Percentiles rank a stretch among this genome's conserved stretches.
phyloP scores from a whole-genome alignment of 2,888 invertebrate species.

The Lasioglossum lativentre region DNA sequence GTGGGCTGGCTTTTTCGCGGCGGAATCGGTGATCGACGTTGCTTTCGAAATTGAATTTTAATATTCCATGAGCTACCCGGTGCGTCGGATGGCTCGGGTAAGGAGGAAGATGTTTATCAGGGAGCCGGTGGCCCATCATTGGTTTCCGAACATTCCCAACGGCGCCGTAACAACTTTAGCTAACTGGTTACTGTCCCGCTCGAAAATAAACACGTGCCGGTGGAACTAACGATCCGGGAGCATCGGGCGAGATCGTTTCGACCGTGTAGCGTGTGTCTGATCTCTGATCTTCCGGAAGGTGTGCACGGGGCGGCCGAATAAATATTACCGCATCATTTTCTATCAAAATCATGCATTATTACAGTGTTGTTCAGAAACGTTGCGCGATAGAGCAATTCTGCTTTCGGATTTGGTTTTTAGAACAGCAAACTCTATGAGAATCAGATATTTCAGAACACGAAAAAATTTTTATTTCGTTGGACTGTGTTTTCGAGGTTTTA shows the following conservation, averaged over 20 bases:
- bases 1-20: not conserved
- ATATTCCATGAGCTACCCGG: slow-evolving; percentile 36
- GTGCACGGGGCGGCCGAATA: not conserved
- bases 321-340: not conserved
- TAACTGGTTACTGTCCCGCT: not conserved
- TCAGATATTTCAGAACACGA: too few relatives aligned
- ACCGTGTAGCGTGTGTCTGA: not conserved
- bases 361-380: too few relatives aligned
- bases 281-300: not conserved
- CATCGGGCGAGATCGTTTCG: not conserved
- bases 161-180: not conserved
- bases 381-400: too few relatives aligned
- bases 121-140: slow-evolving; percentile 1
- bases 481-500: too few relatives aligned
- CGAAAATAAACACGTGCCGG: not conserved
- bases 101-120: slow-evolving; percentile 15
- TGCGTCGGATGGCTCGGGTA: not conserved
- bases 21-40: slow-evolving; percentile 7
- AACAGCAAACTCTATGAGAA: too few relatives aligned
- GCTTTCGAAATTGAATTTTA: slow-evolving; percentile 40
- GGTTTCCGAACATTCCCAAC: slow-evolving; percentile 19
- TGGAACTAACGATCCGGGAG: not conserved
- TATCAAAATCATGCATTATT: too few relatives aligned
- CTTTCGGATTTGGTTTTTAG: too few relatives aligned
- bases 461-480: too few relatives aligned